Percentiles rank a stretch among this genome's conserved stretches.
These are phyloP conservation scores for Turritopsis rubra DNA, from an alignment of 30 jellyfish, hydroid and myxozoan genomes.

Conservation along the genomic window DNA sequence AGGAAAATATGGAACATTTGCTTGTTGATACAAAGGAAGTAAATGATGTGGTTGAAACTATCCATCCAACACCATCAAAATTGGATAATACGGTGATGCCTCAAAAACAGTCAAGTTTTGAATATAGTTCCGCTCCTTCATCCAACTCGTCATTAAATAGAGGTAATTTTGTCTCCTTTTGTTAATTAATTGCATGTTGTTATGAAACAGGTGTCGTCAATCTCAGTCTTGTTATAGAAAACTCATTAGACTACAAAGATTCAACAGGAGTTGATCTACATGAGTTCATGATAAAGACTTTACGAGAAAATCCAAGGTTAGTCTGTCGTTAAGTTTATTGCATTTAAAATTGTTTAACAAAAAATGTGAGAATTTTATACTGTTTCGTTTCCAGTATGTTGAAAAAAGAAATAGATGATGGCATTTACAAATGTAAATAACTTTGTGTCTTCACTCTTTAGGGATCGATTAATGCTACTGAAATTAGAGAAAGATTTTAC, in stretches of 20 bases:
- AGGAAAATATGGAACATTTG: not conserved
- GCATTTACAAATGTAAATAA: too few species aligned
- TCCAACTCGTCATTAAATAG: slow-evolving; percentile 26
- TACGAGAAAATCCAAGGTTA: slow-evolving; percentile 93
- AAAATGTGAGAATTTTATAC: too few species aligned
- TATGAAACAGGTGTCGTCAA: not conserved
- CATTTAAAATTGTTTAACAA: too few species aligned
- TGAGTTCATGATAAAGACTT: slow-evolving; percentile 85
- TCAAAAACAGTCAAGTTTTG: slow-evolving; percentile 6
- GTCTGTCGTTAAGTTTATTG: not conserved
- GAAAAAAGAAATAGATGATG: too few species aligned
- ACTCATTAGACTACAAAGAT: slow-evolving; percentile 78
- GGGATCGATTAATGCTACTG: slow-evolving; percentile 90
- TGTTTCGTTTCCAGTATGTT: too few species aligned
- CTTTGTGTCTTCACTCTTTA: too few species aligned
- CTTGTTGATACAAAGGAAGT: not conserved
- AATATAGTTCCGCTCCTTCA: slow-evolving; percentile 33
- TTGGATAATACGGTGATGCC: not conserved
- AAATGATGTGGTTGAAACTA: not conserved
- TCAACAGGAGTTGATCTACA: slow-evolving; percentile 89
- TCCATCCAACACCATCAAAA: not conserved
- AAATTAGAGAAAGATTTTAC: slow-evolving; percentile 82
- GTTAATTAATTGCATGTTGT: not conserved
- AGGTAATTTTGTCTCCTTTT: not conserved
- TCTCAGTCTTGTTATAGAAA: slow-evolving; percentile 34